phyloP scores from a whole-genome alignment of 2,113 vertebrate genomes.

The Cepphus grylle region DNA sequence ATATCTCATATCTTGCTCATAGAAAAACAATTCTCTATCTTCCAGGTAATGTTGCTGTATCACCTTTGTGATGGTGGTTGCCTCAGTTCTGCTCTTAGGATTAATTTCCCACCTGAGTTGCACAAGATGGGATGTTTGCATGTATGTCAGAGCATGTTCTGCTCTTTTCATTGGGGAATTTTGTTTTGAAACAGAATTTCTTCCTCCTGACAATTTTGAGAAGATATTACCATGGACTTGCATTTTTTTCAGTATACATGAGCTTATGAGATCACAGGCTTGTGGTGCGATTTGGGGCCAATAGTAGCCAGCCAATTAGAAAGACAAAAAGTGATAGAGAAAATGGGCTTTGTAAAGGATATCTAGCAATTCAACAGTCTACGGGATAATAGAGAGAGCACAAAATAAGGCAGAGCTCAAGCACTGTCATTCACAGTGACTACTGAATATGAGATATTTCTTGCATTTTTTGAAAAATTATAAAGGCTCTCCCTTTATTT shows the following conservation, averaged over 20 bases:
- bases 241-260: not conserved
- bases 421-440: not conserved
- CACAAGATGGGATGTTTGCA: fast-evolving
- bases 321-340: not conserved
- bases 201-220: not conserved
- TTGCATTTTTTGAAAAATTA: not conserved
- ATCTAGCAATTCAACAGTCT: not conserved
- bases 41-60: not conserved
- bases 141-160: not conserved
- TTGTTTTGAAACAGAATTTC: not conserved
- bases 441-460: not conserved
- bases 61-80: not conserved
- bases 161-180: not conserved
- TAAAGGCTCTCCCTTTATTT: not conserved
- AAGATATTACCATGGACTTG: not conserved
- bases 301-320: not conserved
- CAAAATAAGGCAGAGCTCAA: not conserved
- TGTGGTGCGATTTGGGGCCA: not conserved
- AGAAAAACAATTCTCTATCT: not conserved
- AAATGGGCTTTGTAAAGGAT: not conserved
- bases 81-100: not conserved
- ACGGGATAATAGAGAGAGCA: not conserved
- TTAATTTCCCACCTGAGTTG: not conserved
- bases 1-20: not conserved
- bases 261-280: not conserved